phyloP scores from a whole-genome alignment of 2,888 invertebrate species.

The Synanthedon andrenaeformis region DNA sequence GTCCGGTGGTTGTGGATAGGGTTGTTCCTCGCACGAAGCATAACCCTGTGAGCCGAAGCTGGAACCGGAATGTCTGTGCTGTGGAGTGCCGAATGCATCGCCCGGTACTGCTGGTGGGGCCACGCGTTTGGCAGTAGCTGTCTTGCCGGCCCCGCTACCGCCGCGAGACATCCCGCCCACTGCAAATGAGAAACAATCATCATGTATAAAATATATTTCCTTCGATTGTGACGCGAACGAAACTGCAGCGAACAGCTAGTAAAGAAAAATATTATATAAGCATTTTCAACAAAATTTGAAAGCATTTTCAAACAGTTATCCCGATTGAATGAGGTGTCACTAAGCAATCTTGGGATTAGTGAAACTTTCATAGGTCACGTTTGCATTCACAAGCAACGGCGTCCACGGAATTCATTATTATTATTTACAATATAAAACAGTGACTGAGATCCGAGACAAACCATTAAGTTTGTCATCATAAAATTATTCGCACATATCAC shows the following conservation, averaged over 20 bases:
- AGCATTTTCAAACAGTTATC: neutral
- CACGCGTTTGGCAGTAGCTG: conserved; percentile 90
- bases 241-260: too few relatives aligned
- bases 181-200: conserved; percentile 56
- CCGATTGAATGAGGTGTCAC: neutral
- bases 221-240: too few relatives aligned
- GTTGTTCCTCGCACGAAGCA: conserved; percentile 81
- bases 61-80: conserved; percentile 82
- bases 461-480: too few relatives aligned
- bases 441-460: too few relatives aligned
- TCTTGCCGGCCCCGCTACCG: conserved; percentile 74
- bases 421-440: too few relatives aligned
- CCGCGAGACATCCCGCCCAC: conserved; percentile 93
- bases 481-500: too few relatives aligned
- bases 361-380: neutral
- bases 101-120: conserved; percentile 90
- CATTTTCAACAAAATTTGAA: neutral
- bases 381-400: neutral
- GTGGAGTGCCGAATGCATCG: conserved; percentile 72
- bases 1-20: conserved; percentile 73
- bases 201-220: neutral
- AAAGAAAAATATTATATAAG: too few relatives aligned
- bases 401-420: neutral
- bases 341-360: neutral
- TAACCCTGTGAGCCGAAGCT: conserved; percentile 83